Evolutionary conservation across 1,140 invertebrate species (phyloP).

Genomic region (Carcinoscorpius rotundicauda): DNA sequence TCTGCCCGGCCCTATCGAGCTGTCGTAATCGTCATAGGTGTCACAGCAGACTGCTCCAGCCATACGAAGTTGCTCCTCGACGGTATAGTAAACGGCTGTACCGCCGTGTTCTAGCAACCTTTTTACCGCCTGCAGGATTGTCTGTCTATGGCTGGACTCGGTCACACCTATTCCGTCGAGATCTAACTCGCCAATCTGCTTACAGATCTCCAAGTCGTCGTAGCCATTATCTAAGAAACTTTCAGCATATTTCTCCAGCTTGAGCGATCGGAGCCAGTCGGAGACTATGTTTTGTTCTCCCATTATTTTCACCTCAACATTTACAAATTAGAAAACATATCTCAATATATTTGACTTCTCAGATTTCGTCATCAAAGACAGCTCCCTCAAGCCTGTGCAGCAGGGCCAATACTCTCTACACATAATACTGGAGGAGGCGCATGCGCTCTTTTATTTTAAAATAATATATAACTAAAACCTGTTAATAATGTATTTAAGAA

Average conservation of each 20-base stretch:
- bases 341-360: too few relatives aligned
- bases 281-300: conserved; percentile 63
- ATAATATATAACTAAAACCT: too few relatives aligned
- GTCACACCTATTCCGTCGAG: conserved; percentile 86
- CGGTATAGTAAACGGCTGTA: conserved; percentile 82
- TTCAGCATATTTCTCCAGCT: conserved; percentile 78
- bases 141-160: conserved; percentile 61
- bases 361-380: too few relatives aligned
- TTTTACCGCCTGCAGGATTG: conserved; percentile 68
- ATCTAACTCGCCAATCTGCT: conserved; percentile 88
- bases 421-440: too few relatives aligned
- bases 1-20: too few relatives aligned
- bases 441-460: too few relatives aligned
- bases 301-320: not conserved
- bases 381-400: too few relatives aligned
- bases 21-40: too few relatives aligned
- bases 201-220: conserved; percentile 91
- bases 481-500: too few relatives aligned
- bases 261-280: conserved; percentile 82
- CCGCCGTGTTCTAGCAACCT: conserved; percentile 78
- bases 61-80: conserved; percentile 46
- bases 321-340: too few relatives aligned
- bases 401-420: too few relatives aligned
- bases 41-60: too few relatives aligned
- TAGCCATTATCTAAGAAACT: conserved; percentile 93